These are phyloP conservation scores for Neuroterus valhalla DNA, from an alignment of 1,140 invertebrate genomes.

Conservation along the genomic window DNA sequence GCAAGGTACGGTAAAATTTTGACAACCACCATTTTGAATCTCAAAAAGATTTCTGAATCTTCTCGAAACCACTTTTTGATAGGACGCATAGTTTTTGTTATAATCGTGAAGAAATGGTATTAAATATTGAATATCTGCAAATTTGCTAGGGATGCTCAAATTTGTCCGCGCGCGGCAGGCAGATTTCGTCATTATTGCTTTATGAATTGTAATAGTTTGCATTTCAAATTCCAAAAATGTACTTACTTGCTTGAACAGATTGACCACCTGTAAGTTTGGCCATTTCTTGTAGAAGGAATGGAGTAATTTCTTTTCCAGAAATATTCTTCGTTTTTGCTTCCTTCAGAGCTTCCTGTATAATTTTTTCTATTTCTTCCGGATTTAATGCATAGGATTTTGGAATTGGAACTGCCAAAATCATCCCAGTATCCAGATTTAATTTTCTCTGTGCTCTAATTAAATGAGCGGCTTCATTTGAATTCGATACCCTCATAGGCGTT, in stretches of 20 bases:
- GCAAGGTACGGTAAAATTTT: too few relatives aligned
- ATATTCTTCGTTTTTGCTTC: slow-evolving; percentile 81
- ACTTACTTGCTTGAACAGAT: slow-evolving; percentile 88
- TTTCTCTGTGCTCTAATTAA: slow-evolving; percentile 78
- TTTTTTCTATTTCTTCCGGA: slow-evolving; percentile 79
- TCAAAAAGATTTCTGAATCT: too few relatives aligned
- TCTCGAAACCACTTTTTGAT: too few relatives aligned
- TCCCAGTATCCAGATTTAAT: slow-evolving; percentile 84
- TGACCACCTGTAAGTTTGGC: slow-evolving; percentile 85
- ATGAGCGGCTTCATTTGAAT: slow-evolving; percentile 81
- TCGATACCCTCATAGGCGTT: slow-evolving; percentile 82
- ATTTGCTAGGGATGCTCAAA: too few relatives aligned
- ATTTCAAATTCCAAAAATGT: slow-evolving; percentile 44
- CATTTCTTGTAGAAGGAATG: slow-evolving; percentile 89
- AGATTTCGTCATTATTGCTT: slow-evolving; percentile 7
- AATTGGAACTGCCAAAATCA: slow-evolving; percentile 94
- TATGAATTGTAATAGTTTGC: neutral
- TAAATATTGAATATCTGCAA: too few relatives aligned
- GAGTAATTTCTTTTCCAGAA: slow-evolving; percentile 92
- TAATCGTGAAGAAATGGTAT: too few relatives aligned
- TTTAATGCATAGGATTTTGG: slow-evolving; percentile 83
- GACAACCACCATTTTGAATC: too few relatives aligned
- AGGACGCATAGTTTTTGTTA: too few relatives aligned
- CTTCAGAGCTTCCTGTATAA: slow-evolving; percentile 84
- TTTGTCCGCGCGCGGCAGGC: too few relatives aligned